These are phyloP conservation scores for Hydrotaea diabolus DNA, from an alignment of 2,888 invertebrate species.

Conservation along the genomic window DNA sequence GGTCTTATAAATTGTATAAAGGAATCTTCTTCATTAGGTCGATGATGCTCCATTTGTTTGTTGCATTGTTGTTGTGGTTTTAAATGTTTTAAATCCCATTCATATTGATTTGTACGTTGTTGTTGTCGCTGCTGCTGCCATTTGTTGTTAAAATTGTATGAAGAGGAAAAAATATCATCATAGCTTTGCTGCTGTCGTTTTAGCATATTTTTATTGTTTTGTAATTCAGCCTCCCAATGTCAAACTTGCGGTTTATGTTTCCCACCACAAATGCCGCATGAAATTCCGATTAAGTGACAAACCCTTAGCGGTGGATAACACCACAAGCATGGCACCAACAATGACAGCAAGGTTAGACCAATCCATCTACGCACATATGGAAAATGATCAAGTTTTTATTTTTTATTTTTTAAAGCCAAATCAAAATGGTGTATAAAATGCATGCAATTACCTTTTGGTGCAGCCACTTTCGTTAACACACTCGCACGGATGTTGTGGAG, in stretches of 20 bases:
- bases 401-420: no score
- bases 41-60: slow-evolving; percentile 30
- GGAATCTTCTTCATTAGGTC: slow-evolving; percentile 44
- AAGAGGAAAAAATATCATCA: slow-evolving; percentile 55
- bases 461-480: slow-evolving; percentile 88
- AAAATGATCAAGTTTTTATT: no score
- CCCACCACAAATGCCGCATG: slow-evolving; percentile 92
- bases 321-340: slow-evolving; percentile 96
- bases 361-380: slow-evolving; percentile 84
- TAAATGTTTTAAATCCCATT: slow-evolving; percentile 56
- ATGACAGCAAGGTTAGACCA: slow-evolving; percentile 90
- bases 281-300: slow-evolving; percentile 90
- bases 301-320: slow-evolving; percentile 94
- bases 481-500: slow-evolving; percentile 91
- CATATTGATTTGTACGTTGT: slow-evolving; percentile 56
- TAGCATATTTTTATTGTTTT: slow-evolving; percentile 68
- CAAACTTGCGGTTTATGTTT: slow-evolving; percentile 85
- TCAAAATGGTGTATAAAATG: no score
- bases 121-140: slow-evolving; percentile 60
- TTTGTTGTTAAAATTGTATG: slow-evolving; percentile 57
- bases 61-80: slow-evolving; percentile 5
- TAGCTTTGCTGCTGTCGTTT: slow-evolving; percentile 47
- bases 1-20: slow-evolving; percentile 40
- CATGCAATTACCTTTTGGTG: slow-evolving; percentile 83
- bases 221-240: slow-evolving; percentile 81